phyloP scores from a whole-genome alignment of 1,140 invertebrate species.

The Philotrypesis tridentata region DNA sequence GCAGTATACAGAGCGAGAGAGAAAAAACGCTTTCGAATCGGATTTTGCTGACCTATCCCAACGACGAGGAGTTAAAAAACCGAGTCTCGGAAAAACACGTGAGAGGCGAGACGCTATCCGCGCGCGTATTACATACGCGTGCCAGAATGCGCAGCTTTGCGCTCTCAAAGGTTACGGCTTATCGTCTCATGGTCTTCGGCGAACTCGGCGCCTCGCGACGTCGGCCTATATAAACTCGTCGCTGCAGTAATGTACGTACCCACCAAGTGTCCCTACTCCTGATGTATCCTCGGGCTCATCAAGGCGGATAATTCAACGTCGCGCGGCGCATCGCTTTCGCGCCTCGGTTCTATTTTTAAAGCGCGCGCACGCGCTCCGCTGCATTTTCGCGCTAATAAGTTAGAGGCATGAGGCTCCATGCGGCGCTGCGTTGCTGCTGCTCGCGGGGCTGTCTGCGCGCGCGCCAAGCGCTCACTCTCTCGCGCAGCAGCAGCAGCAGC shows the following conservation, averaged over 20 bases:
- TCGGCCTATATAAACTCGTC: too few relatives aligned
- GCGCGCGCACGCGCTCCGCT: slow-evolving; percentile 24
- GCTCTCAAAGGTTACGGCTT: background rate
- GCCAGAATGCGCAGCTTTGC: too few relatives aligned
- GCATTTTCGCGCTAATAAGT: slow-evolving; percentile 57
- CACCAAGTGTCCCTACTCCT: too few relatives aligned
- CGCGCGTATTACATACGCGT: too few relatives aligned
- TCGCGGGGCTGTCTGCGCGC: too few relatives aligned
- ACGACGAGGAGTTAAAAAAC: too few relatives aligned
- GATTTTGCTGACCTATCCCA: background rate
- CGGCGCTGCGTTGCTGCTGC: background rate
- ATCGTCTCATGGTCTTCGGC: background rate
- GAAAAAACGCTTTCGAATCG: background rate
- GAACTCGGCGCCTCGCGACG: background rate
- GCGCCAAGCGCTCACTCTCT: slow-evolving; percentile 18
- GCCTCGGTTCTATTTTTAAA: slow-evolving; percentile 29
- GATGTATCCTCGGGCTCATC: too few relatives aligned
- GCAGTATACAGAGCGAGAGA: too few relatives aligned
- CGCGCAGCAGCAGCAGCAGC: slow-evolving; percentile 58
- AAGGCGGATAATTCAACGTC: background rate
- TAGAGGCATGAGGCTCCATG: slow-evolving; percentile 42
- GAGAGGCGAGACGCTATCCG: too few relatives aligned
- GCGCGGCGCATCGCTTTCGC: slow-evolving; percentile 7
- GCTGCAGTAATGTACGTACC: too few relatives aligned
- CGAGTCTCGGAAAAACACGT: too few relatives aligned